Conservation (phyloP, 1,140 invertebrate genomes). For the Dendrolimus punctatus region DNA sequence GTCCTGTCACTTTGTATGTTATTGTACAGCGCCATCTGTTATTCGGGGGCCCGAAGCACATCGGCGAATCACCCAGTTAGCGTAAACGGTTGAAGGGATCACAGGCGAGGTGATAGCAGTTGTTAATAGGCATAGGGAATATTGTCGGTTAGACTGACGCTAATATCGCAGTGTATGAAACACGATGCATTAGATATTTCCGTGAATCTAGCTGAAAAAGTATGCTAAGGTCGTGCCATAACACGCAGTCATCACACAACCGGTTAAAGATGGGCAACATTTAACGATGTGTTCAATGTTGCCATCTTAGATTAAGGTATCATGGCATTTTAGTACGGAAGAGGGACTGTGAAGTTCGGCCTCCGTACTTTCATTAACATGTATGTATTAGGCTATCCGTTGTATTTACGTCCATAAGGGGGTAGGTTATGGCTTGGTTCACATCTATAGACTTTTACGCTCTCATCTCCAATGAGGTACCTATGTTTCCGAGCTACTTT, state of each 20-base stretch:
- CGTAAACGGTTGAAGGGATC: constrained; percentile 61
- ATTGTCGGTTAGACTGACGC: neutral
- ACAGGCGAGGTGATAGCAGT: constrained; percentile 39
- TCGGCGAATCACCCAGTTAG: constrained; percentile 19
- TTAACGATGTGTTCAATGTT: neutral
- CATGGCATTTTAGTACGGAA: neutral
- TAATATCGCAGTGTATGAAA: too few relatives aligned
- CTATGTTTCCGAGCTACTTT: too few relatives aligned
- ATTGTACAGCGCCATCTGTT: neutral
- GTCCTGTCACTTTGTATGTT: too few relatives aligned
- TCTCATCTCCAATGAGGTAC: too few relatives aligned
- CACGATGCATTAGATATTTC: too few relatives aligned
- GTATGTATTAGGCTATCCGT: constrained; percentile 19
- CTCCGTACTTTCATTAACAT: constrained; percentile 11
- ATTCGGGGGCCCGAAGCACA: neutral
- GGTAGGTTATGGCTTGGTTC: neutral
- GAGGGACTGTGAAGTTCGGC: neutral
- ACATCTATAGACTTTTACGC: too few relatives aligned
- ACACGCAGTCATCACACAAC: constrained; percentile 6
- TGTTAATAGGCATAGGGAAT: constrained; percentile 19
- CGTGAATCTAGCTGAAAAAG: neutral
- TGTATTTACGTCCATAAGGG: constrained; percentile 26
- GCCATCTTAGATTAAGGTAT: neutral
- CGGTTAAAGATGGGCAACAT: neutral
- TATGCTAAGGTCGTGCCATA: constrained; percentile 28